These are phyloP conservation scores for Astropecten irregularis DNA, from an alignment of 53 echinoderm and acorn worm genomes.

Conservation along the genomic window DNA sequence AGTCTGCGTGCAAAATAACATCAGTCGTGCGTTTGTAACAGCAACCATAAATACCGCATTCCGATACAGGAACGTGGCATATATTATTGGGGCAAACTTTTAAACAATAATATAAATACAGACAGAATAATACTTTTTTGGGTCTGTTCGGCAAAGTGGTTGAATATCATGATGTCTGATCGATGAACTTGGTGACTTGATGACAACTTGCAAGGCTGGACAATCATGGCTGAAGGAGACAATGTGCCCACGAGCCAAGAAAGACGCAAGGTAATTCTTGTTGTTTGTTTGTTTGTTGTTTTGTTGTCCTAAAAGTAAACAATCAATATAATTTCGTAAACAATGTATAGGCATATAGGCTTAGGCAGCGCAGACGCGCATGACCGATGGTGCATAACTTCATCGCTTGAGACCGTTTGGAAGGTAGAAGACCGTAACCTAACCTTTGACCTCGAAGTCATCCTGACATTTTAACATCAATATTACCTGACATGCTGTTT, in stretches of 20 bases:
- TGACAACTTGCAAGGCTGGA: constrained; percentile 17
- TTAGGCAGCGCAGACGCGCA: too few relatives aligned
- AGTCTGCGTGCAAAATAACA: constrained; percentile 2
- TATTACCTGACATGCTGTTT: too few relatives aligned
- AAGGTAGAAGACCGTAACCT: too few relatives aligned
- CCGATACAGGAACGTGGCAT: constrained; percentile 42
- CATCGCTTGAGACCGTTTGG: too few relatives aligned
- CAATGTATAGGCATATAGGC: too few relatives aligned
- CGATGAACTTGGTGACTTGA: constrained; percentile 37
- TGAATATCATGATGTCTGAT: constrained; percentile 24
- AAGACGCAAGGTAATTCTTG: constrained; percentile 22
- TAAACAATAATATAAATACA: constrained; percentile 20
- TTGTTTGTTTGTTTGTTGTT: not conserved
- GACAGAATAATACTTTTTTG: too few relatives aligned
- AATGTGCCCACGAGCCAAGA: constrained; percentile 33
- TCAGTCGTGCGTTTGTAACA: constrained; percentile 24
- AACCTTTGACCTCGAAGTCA: too few relatives aligned
- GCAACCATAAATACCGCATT: constrained; percentile 26
- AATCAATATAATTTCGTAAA: too few relatives aligned
- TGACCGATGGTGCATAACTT: too few relatives aligned
- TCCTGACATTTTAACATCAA: too few relatives aligned
- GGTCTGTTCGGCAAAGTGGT: not conserved
- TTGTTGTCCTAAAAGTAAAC: too few relatives aligned
- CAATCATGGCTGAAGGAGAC: constrained; percentile 41
- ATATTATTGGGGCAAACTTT: constrained; percentile 16